Conservation (phyloP, 1,140 invertebrate species). For the Drosophila nasuta region DNA sequence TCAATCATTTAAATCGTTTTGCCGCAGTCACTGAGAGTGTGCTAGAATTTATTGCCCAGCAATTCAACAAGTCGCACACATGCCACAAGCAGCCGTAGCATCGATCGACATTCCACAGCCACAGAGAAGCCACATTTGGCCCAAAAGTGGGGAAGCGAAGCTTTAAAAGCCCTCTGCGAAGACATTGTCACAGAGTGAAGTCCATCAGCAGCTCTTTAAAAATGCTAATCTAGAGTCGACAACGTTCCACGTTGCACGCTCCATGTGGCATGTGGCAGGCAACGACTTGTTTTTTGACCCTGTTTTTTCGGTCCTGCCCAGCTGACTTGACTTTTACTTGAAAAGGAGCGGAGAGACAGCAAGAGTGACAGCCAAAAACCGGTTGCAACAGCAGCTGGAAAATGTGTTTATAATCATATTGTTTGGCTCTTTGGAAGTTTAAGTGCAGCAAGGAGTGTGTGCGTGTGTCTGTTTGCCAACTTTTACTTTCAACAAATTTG, state of each 20-base stretch:
- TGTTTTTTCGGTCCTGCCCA: constrained; percentile 1
- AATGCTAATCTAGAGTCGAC: constrained; percentile 61
- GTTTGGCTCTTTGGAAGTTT: constrained; percentile 43
- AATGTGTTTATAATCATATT: constrained; percentile 71
- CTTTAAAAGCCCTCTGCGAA: constrained; percentile 1
- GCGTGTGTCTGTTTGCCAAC: constrained; percentile 19
- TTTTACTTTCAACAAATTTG: constrained; percentile 64
- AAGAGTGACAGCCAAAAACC: constrained; percentile 46
- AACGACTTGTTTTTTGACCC: constrained; percentile 18
- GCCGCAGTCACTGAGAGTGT: neutral
- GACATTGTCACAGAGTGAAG: neutral
- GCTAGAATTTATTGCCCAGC: constrained; percentile 9
- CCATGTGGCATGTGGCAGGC: neutral
- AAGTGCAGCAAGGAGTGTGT: constrained; percentile 51
- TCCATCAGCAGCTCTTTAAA: constrained; percentile 52
- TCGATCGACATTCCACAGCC: constrained; percentile 26
- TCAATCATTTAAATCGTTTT: constrained; percentile 2
- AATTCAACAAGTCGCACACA: constrained; percentile 16
- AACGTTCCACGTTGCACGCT: constrained; percentile 1
- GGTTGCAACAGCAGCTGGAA: constrained; percentile 68
- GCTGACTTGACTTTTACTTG: constrained; percentile 55
- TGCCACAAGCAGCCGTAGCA: neutral
- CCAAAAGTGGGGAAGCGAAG: neutral
- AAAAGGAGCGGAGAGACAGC: neutral
- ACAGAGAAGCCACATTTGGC: constrained; percentile 7